Conservation (phyloP, 2,797 vertebrate genomes). For the Siniperca obscura region DNA sequence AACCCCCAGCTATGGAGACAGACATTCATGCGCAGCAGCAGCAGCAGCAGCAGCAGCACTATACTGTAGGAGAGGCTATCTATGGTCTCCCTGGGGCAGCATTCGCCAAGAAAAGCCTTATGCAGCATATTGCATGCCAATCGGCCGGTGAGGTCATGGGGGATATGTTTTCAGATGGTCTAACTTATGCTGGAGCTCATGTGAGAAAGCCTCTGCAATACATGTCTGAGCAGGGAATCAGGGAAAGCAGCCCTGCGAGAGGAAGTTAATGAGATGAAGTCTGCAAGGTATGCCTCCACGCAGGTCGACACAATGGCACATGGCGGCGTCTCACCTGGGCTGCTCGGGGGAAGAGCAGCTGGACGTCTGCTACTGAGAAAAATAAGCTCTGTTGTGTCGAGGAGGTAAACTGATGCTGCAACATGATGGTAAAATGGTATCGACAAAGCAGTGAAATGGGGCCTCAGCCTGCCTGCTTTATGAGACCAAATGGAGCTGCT, state of each 20-base stretch:
- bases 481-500: constrained; percentile 67
- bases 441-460: constrained; percentile 66
- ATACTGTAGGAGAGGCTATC: constrained; percentile 73
- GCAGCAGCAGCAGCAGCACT: constrained; percentile 50
- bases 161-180: constrained; percentile 80
- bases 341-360: constrained; percentile 30
- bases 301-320: constrained; percentile 40
- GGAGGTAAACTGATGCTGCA: constrained; percentile 66
- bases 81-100: constrained; percentile 75
- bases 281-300: constrained; percentile 42
- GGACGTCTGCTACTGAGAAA: constrained; percentile 51
- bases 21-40: constrained; percentile 62
- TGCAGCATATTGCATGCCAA: constrained; percentile 72
- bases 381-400: constrained; percentile 60
- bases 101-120: constrained; percentile 78
- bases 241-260: constrained; percentile 53
- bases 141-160: constrained; percentile 73
- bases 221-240: constrained; percentile 63
- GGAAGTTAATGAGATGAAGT: constrained; percentile 69
- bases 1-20: constrained; percentile 74
- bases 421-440: constrained; percentile 59
- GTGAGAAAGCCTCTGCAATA: constrained; percentile 70
- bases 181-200: constrained; percentile 77
- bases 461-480: constrained; percentile 61
- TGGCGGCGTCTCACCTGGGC: constrained; percentile 56